phyloP scores from a whole-genome alignment of 37 sponge, comb jelly and placozoan species.

The Theonella swinhoei region DNA sequence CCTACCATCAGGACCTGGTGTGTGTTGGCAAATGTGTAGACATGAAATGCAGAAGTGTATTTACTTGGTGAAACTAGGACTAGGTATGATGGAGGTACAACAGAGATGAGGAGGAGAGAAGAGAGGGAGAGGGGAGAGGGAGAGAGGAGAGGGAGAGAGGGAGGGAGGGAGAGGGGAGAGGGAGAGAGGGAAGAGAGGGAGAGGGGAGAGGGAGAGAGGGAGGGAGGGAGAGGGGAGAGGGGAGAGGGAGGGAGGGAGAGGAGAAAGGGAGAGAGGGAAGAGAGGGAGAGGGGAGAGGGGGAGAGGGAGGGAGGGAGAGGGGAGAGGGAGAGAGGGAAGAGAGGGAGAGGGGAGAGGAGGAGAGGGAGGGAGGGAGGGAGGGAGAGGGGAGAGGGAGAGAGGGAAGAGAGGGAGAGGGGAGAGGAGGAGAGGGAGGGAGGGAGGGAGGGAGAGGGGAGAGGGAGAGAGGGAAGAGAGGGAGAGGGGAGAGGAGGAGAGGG shows the following conservation, averaged over 20 bases:
- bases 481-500: too few relatives aligned
- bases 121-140: constrained; percentile 12
- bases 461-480: too few relatives aligned
- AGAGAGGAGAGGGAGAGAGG: constrained; percentile 17
- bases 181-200: constrained; percentile 19
- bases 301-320: background rate
- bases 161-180: constrained; percentile 25
- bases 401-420: too few relatives aligned
- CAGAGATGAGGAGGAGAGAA: constrained; percentile 5
- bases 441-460: background rate
- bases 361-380: background rate
- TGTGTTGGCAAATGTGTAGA: background rate
- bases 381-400: background rate
- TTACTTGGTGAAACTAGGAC: background rate
- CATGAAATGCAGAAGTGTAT: background rate
- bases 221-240: background rate
- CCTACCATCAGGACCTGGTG: constrained; percentile 8
- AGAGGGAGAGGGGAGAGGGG: background rate
- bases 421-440: background rate
- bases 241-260: background rate
- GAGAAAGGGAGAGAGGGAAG: background rate
- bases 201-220: background rate
- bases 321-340: background rate
- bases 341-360: background rate
- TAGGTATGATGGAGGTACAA: background rate